Conservation (phyloP, 2,888 invertebrate genomes). For the Myopa testacea region DNA sequence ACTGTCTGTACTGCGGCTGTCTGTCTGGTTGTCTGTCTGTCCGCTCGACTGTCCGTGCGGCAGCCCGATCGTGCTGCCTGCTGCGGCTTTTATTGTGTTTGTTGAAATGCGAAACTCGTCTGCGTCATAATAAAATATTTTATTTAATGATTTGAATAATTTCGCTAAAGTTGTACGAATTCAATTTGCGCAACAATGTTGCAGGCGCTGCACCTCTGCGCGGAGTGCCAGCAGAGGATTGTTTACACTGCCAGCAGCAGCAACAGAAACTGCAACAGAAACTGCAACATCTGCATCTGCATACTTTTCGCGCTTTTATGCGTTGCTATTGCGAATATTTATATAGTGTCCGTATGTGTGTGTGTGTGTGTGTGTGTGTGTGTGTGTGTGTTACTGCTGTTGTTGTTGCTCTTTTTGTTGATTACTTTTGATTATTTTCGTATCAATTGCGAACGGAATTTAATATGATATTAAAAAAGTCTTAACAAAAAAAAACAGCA, state of each 20-base stretch:
- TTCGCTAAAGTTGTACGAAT: slow-evolving; percentile 45
- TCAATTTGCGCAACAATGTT: slow-evolving; percentile 50
- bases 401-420: slow-evolving; percentile 44
- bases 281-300: slow-evolving; percentile 15
- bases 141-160: slow-evolving; percentile 51
- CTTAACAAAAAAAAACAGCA: slow-evolving; percentile 50
- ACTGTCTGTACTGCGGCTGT: not conserved
- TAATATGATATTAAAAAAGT: slow-evolving; percentile 57
- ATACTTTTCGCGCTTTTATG: slow-evolving; percentile 53
- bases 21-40: not conserved
- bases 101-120: slow-evolving; percentile 47
- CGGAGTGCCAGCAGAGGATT: not conserved
- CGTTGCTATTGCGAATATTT: slow-evolving; percentile 3
- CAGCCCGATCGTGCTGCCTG: slow-evolving; percentile 9
- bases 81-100: slow-evolving; percentile 22
- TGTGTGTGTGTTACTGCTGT: slow-evolving; percentile 34
- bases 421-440: slow-evolving; percentile 48
- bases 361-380: no score
- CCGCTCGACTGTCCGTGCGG: not conserved
- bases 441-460: slow-evolving; percentile 58
- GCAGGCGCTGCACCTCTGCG: slow-evolving; percentile 31
- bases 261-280: not conserved
- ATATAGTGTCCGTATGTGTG: not conserved
- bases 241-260: slow-evolving; percentile 30
- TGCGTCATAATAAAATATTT: slow-evolving; percentile 51